Conservation (phyloP, 2,113 vertebrate genomes). For the Eptesicus fuscus region DNA sequence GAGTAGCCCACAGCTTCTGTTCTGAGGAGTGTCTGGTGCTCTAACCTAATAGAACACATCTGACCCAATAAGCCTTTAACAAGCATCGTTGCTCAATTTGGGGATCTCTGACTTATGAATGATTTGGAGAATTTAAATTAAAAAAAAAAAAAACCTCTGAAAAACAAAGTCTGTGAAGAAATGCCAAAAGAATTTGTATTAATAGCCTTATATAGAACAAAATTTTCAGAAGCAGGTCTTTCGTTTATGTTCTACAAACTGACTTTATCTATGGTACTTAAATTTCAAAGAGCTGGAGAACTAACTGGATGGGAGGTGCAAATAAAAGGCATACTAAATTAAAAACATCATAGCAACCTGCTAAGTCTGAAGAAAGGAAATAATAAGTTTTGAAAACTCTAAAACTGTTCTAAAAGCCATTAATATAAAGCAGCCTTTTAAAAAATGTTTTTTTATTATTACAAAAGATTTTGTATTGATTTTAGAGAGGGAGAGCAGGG, state of each 20-base stretch:
- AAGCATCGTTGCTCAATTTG: neutral
- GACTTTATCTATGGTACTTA: neutral
- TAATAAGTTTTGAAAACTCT: neutral
- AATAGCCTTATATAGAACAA: neutral
- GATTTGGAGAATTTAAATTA: neutral
- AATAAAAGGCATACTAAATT: neutral
- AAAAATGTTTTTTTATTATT: neutral
- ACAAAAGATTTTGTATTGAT: neutral
- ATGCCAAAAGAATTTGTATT: neutral
- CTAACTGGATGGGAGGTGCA: neutral
- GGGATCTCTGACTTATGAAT: neutral
- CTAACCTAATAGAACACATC: neutral
- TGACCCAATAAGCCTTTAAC: neutral
- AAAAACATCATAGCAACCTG: fast-evolving
- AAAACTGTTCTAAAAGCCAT: neutral
- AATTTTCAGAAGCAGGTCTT: neutral
- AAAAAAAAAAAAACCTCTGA: neutral
- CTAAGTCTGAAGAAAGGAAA: neutral
- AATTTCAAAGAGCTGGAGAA: neutral
- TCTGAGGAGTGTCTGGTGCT: neutral
- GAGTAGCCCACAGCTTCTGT: neutral
- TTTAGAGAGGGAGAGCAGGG: too few species aligned
- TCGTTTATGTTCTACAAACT: neutral
- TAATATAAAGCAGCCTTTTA: neutral
- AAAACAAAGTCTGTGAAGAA: slow-evolving; percentile 30